These are phyloP conservation scores for Limnothrissa miodon DNA, from an alignment of 2,113 vertebrate species.

Conservation along the genomic window DNA sequence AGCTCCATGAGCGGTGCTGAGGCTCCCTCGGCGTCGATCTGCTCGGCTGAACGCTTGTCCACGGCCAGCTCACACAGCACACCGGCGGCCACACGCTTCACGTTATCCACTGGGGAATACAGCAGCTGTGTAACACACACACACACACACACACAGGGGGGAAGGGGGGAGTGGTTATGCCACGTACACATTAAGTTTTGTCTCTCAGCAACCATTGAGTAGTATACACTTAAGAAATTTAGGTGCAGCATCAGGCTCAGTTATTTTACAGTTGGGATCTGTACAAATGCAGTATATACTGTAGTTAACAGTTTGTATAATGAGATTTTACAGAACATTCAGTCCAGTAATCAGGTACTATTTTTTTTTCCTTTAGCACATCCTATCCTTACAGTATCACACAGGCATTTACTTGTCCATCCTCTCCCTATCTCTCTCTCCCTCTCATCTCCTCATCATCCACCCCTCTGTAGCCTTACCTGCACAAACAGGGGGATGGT, in stretches of 20 bases:
- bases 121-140: conserved; percentile 76
- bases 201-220: too few relatives aligned
- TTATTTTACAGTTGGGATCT: too few relatives aligned
- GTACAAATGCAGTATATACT: too few relatives aligned
- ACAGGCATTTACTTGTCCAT: neutral
- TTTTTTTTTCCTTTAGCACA: too few relatives aligned
- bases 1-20: conserved; percentile 91
- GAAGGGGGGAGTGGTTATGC: neutral
- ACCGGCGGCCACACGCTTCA: conserved; percentile 92
- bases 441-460: neutral
- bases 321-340: too few relatives aligned
- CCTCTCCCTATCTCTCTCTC: neutral
- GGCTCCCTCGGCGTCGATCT: conserved; percentile 89
- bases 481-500: conserved; percentile 96
- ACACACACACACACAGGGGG: neutral
- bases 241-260: too few relatives aligned
- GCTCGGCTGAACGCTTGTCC: conserved; percentile 86
- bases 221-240: too few relatives aligned
- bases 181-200: neutral
- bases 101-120: conserved; percentile 96
- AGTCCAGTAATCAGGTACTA: too few relatives aligned
- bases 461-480: conserved; percentile 63
- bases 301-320: too few relatives aligned
- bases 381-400: neutral
- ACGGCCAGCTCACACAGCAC: conserved; percentile 92